Evolutionary conservation across 2,888 invertebrate genomes (phyloP), one percentile per base, ranked within the genome.

Genomic region (Nowickia ferox): DNA sequence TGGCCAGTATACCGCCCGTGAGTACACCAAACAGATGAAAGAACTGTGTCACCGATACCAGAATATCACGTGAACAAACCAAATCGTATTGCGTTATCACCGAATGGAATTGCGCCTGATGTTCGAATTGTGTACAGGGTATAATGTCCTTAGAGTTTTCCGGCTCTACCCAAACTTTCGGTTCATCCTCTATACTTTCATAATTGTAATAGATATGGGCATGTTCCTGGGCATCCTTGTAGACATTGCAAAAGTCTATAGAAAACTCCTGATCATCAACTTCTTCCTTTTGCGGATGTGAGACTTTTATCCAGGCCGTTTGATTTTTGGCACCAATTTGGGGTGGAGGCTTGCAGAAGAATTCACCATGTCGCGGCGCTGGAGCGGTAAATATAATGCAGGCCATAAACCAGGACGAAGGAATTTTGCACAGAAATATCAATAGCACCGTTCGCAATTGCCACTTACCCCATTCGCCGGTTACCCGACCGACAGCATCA

Each of bases 321-420:
- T 92, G 91, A 87, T 93, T 93, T 69, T 88, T 89, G 0, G 88
- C 88, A 1, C 89, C 90, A 3, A 92, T 76, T 0, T 89, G 89
- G 11, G 90, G 86, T 1, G 93, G 92, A n/a, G 93, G 92, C 77
- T 93, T 93, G 84, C 94, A 94, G 84, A 92, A 93, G 88, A 93
- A 93, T 87, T 93, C 93, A 11, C 93, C 93, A 51, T 92, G 92
- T 10, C 92, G 88, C 1, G 93, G 93, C 0, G 92, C 90, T 0
- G 93, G 93, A 0, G 93, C 93, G 55, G 93, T 93, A 84, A 93
- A 93, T 74, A 93, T 93, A 22, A 94, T 93, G 85, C 93, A 93
- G 2, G 93, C 93, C 94, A 94, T 94, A 84, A 93, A 93, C 93
- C 93, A 94, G 1, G 93, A 93, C 0, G 93, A 92, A 2, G 93